Conservation (phyloP, 2,113 vertebrate genomes). For the Clarias macrocephalus region DNA sequence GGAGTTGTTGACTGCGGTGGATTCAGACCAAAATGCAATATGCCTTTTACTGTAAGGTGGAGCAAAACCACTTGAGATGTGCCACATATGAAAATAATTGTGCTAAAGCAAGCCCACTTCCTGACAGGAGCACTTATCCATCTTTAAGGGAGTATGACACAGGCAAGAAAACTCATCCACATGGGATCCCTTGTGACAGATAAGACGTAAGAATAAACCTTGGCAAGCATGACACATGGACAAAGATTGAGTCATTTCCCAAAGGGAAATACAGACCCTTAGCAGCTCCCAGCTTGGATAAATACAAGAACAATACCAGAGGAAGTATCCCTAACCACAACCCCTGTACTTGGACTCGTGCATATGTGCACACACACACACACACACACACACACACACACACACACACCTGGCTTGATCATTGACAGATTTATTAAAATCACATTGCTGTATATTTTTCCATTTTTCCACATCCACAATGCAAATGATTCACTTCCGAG, state of each 20-base stretch:
- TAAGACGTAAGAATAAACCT: background rate
- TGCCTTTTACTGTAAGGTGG: too few relatives aligned
- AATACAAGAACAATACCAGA: background rate
- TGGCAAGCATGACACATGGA: background rate
- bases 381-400: too few relatives aligned
- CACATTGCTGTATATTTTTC: too few relatives aligned
- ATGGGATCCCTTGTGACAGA: background rate
- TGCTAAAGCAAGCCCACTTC: background rate
- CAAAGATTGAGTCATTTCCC: background rate
- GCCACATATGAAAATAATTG: background rate
- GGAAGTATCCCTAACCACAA: background rate
- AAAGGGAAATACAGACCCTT: background rate
- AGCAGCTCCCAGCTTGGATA: background rate
- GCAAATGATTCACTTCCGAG: too few relatives aligned
- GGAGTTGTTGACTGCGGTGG: too few relatives aligned
- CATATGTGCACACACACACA: too few relatives aligned
- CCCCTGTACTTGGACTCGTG: too few relatives aligned
- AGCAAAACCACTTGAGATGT: too few relatives aligned
- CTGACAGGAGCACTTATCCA: background rate
- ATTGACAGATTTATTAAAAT: too few relatives aligned
- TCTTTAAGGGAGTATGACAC: background rate
- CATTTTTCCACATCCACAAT: too few relatives aligned
- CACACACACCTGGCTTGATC: too few relatives aligned
- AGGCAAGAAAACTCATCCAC: background rate
- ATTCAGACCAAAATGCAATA: too few relatives aligned